Base-by-base conservation (phyloP, 2,113 vertebrate species). In the Leucoraja erinaceus region DNA sequence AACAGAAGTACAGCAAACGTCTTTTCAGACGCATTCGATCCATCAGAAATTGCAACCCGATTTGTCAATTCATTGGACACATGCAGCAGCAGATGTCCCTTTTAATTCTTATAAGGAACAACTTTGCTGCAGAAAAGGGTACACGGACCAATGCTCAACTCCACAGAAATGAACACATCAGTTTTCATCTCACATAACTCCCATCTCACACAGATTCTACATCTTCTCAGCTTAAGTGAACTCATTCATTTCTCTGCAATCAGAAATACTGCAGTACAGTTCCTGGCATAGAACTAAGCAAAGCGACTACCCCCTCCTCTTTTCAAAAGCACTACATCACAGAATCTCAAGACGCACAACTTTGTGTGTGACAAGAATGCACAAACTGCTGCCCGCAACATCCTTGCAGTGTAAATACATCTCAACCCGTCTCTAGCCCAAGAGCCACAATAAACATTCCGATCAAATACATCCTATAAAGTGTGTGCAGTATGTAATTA, bases 291-390 rank as follows among this genome's bases (percentile, higher is more conserved):
- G n/a, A 61, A 22, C 90, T 54, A 33, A 91, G 18, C 66, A 72
- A 25, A 70, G 66, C 90, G 1, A 91, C 7, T 70, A 18, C 66
- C 88, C n/a, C 68, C 38, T 38, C 90, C 90, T 63, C 68, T 70
- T 72, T 72, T 54, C 20, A 28, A 91, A 91, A 91, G 18, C 90
- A 91, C 68, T 74, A 74, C 66, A 91, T 91, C 66, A 72, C 66
- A 91, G 66, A 33, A 47, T 91, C 90, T 54, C 90, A 74, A 47
- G 90, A 74, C 38, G 4, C 70, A 20, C 90, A 72, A 72, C 38
- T 91, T 33, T 25, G 20, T 91, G 68, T 91, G 90, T 91, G 66
- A 91, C 31, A 91, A 68, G 68, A 91, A 91, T 91, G 9, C 90
- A 72, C 68, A 31, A 91, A 74, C 31, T 91, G 33, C 68, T 25